Conservation (phyloP, 1,140 invertebrate genomes). For the Yoshiicerus persimilis region DNA sequence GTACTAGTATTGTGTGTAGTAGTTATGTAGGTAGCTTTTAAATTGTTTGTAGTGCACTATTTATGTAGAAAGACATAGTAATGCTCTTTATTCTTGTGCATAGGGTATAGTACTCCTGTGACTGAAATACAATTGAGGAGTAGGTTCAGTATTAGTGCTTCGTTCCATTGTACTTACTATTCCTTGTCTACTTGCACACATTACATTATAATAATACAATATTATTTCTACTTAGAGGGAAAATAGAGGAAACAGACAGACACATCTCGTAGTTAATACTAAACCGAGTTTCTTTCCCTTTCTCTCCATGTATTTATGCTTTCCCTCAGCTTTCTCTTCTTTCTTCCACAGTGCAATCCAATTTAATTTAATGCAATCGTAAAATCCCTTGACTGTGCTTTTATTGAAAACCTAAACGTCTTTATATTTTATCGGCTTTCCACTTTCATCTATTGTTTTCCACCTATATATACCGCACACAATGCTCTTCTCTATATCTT, state of each 20-base stretch:
- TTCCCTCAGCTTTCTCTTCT: conserved; percentile 1
- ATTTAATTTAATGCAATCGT: conserved; percentile 23
- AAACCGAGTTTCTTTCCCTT: not conserved
- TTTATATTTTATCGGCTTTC: conserved; percentile 8
- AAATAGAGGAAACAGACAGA: not conserved
- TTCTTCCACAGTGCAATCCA: not conserved
- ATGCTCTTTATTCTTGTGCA: not conserved
- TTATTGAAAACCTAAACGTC: conserved; percentile 20
- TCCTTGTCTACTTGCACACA: not conserved
- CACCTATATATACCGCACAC: not conserved
- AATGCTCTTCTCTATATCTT: no score
- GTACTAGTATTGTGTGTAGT: not conserved
- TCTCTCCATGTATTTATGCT: not conserved
- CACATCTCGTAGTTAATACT: not conserved
- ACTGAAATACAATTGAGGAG: not conserved
- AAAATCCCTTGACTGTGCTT: conserved; percentile 6
- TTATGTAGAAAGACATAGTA: not conserved
- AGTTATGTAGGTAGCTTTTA: not conserved
- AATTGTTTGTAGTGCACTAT: not conserved
- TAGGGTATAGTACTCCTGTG: no score
- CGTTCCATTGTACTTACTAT: not conserved
- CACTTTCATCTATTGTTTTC: conserved; percentile 10
- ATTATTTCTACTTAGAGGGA: not conserved
- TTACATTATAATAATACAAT: conserved; percentile 1
- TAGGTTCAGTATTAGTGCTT: not conserved